These are phyloP conservation scores for Valencia hispanica DNA, from an alignment of 2,797 vertebrate genomes.

Conservation along the genomic window DNA sequence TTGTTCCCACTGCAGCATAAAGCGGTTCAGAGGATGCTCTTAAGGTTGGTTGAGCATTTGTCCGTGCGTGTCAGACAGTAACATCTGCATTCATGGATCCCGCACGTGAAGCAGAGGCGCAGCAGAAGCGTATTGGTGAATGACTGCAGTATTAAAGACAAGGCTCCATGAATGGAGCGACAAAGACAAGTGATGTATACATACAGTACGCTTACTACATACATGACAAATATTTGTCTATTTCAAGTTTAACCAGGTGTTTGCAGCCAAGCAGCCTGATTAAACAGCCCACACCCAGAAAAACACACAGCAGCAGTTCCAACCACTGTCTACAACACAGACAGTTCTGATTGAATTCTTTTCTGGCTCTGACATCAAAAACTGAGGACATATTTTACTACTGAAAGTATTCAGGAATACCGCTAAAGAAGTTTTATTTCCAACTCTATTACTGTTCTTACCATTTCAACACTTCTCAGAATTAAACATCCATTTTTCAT, in stretches of 20 bases:
- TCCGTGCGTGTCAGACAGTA: constrained; percentile 10
- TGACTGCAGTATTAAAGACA: constrained; percentile 31
- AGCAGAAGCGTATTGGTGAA: constrained; percentile 50
- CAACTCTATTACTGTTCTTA: background rate
- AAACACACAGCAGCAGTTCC: background rate
- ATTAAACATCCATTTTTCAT: background rate
- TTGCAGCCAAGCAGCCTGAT: background rate
- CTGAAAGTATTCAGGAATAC: background rate
- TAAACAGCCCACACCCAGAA: background rate
- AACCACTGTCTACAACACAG: background rate
- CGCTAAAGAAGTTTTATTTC: background rate
- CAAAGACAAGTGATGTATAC: constrained; percentile 1
- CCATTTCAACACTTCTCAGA: background rate
- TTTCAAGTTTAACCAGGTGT: constrained; percentile 16
- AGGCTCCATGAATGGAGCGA: constrained; percentile 55
- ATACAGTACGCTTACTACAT: background rate
- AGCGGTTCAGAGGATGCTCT: constrained; percentile 52
- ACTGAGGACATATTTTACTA: background rate
- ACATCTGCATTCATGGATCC: constrained; percentile 37
- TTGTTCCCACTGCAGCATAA: constrained; percentile 52
- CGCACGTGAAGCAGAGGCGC: constrained; percentile 28
- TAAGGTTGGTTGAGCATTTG: constrained; percentile 43
- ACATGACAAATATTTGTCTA: background rate
- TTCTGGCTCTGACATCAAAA: background rate
- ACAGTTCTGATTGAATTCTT: background rate